A percentile compares a stretch with the other conserved stretches of the same genome.
Conservation (phyloP, 2,113 vertebrate genomes). For the Mixornis gularis region DNA sequence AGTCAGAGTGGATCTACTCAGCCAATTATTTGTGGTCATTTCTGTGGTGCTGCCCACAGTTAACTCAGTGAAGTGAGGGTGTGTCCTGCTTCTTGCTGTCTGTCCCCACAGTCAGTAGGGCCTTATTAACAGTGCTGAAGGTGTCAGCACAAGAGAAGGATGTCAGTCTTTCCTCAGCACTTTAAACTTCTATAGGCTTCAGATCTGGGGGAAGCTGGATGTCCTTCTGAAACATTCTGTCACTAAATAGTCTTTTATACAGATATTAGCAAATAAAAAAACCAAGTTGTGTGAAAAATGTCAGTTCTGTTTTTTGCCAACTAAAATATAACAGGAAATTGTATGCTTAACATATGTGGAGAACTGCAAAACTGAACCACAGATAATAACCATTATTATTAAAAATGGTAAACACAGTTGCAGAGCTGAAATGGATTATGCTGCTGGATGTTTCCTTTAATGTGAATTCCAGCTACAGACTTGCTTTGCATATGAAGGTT, state of each 20-base stretch:
- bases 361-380: background rate
- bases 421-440: background rate
- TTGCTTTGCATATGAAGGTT: background rate
- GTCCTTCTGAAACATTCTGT: background rate
- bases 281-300: constrained; percentile 4
- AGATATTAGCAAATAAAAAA: constrained; percentile 45
- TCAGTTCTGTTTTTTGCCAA: constrained; percentile 36
- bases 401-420: background rate
- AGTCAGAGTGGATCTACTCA: background rate
- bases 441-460: background rate
- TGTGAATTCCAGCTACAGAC: background rate
- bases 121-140: background rate
- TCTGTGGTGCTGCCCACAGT: background rate
- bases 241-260: background rate
- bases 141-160: background rate
- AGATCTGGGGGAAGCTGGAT: background rate
- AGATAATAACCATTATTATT: background rate
- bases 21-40: background rate
- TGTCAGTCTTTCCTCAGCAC: background rate
- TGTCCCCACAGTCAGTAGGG: background rate
- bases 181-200: background rate
- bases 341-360: constrained; percentile 30
- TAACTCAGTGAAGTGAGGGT: background rate
- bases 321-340: constrained; percentile 36
- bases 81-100: background rate